Base-by-base conservation (phyloP, 2,888 invertebrate species). In the Nomada hirtipes region DNA sequence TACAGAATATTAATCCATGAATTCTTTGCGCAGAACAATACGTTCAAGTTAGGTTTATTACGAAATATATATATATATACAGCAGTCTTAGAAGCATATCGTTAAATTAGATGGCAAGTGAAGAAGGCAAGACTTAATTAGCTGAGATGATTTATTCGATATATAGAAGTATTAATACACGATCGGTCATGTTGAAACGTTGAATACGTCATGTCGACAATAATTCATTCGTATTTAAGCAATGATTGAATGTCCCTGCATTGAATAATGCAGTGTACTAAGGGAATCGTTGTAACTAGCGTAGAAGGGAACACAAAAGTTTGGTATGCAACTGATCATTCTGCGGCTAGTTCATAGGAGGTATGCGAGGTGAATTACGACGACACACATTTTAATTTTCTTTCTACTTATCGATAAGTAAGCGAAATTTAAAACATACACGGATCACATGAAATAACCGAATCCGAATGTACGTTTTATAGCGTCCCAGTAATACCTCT, bases 391-490 rank as follows among this genome's bases (percentile, higher is more conserved):
- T 75, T 81, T 53, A 70, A 81, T 82, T 52, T 86, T 85, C 89
- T 80, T 85, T 90, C 90, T 91, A 91, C 90, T 91, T 91, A 90
- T 90, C 79, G 91, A 90, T 92, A 92, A 91, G 91, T 90, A 89
- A 84, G 78, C 70, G 44, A 65, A 47, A 57, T 81, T 75, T 87
- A 81, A 71, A 75, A 68, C 20, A 55, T 76, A 85, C 79, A 76
- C 86, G 44, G 88, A 92, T 93, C 93, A 94, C 92, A 94, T 93
- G 93, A 96, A 96, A 29, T 96, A 96, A 44, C 98, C 98, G 92
- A 97, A 98, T 64, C 98, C 98, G 93, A 99, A 98, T 0, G 97
- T 97, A 83, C 97, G 96, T 93, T 98, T 98, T 94, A 99, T 98
- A 89, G 98, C 96, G 91, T 98, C 97, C 96, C 98, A 99, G 93